Evolutionary conservation across 2,113 vertebrate genomes (phyloP), one percentile per base, ranked within the genome.

Genomic region (Oenanthe melanoleuca): DNA sequence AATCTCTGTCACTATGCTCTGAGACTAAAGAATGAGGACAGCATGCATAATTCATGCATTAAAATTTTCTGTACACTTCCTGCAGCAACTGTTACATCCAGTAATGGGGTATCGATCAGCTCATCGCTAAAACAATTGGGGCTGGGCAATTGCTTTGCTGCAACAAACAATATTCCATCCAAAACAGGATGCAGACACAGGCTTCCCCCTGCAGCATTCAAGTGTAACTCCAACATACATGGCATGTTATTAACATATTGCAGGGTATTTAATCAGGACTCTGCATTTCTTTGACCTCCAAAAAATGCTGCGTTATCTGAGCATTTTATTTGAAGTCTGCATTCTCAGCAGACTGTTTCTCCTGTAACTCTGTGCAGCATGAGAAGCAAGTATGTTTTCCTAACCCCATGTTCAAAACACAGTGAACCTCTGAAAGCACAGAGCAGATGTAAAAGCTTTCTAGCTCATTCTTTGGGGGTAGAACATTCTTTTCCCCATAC

Each of bases 11-110:
- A 93, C 94, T 96, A 94, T 91, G 95, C 91, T 96, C 71, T 9
- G 92, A 97, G 95, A 95, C 95, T 97, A 96, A 96, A 96, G 96
- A 98, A 97, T 94, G 93, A 97, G 96, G 97, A 94, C 85, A 88
- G 94, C 98, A 98, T 99, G 96, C 98, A 99, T 98, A 98, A 99
- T 99, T 98, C 97, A 99, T 98, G 96, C 95, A 97, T 97, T 98
- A 95, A 92, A 98, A 98, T 98, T 97, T 97, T 98, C 95, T 86
- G 91, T 96, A 95, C 94, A 95, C 97, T 98, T 98, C 98, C 98
- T 98, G 98, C 95, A 97, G 97, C 93, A 91, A 89, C 95, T 94
- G 93, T 96, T 97, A 97, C 66, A 95, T 95, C 95, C 97, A 98
- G 96, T 98, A 98, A 98, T 97, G 95, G 97, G 96, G 94, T 98